phyloP scores from a whole-genome alignment of 2,888 invertebrate genomes.

The Rotaria magnacalcarata region DNA sequence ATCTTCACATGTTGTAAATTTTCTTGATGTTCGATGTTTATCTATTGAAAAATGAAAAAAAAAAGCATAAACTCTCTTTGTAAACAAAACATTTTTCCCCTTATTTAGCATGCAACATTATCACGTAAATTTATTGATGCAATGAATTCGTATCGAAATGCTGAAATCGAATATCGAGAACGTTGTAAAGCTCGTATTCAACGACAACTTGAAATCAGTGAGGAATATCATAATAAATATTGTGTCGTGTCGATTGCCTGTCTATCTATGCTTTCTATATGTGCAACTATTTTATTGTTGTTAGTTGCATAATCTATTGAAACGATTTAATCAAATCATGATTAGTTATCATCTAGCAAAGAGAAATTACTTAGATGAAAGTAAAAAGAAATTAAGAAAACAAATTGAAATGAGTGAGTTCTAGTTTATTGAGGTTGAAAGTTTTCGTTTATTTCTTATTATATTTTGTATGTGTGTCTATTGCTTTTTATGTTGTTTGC shows the following conservation, averaged over 20 bases:
- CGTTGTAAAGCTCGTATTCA: constrained; percentile 58
- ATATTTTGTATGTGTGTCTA: background rate
- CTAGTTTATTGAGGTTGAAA: background rate
- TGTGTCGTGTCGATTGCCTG: background rate
- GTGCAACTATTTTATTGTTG: background rate
- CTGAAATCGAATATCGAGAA: constrained; percentile 58
- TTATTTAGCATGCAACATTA: constrained; percentile 80
- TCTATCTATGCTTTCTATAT: background rate
- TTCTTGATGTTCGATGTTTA: too few species aligned
- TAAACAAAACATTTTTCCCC: too few species aligned
- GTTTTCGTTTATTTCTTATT: background rate
- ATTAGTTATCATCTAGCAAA: background rate
- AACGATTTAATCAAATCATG: background rate
- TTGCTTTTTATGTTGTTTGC: background rate
- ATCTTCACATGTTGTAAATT: too few species aligned
- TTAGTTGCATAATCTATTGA: background rate
- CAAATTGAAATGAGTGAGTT: constrained; percentile 7
- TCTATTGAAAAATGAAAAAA: too few species aligned
- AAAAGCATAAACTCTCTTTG: too few species aligned
- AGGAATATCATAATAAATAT: constrained; percentile 43
- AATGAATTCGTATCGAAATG: constrained; percentile 53
- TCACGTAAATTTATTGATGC: constrained; percentile 85
- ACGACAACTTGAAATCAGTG: constrained; percentile 60
- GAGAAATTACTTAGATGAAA: background rate
- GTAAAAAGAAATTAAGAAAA: constrained; percentile 4